Evolutionary conservation across 2,888 invertebrate species (phyloP), one percentile per base, ranked within the genome.

Genomic region (Petrolisthes manimaculis): DNA sequence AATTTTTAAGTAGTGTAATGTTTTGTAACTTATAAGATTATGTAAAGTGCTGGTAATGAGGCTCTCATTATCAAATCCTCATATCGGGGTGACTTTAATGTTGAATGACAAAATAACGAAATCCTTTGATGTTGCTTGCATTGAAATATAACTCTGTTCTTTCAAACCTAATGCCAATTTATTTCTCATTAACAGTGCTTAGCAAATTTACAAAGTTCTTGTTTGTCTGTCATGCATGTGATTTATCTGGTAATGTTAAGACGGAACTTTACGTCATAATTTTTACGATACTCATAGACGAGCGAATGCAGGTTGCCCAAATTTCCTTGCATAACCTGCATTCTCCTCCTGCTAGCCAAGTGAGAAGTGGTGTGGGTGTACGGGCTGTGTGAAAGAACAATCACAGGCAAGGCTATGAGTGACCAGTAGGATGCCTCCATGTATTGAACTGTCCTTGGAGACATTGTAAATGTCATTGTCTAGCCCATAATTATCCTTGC

Each of bases 31-130:
- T 84, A 24, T 78, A 84, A 84, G 61, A 84, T 84, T 78, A 67
- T 51, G 67, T 67, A 67, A 84, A 84, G 78, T 56, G 61, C 84
- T 78, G 84, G 84, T 84, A 84, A 84, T 84, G 84, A 84, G 71
- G 71, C 21, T 71, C 71, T 71, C 71, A 71, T 71, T 71, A 71
- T 71, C 71, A 71, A n/a, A 21, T 71, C 21, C 71, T 71, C n/a
- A 71, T 37, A 37, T 37, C 18, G 67, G 67, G 67, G 18, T 61
- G 67, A 18, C 71, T n/a, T 37, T 71, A 71, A n/a, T 71, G 71
- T n/a, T 71, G 21, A 71, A 21, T 71, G 71, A 71, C 21, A 71
- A n/a, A 71, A 71, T n/a, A 71, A 14, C 21, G 37, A 37, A 37
- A 4, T 71, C 8, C 71, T 37, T 77, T 24, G 12, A 53, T 77